phyloP scores from a whole-genome alignment of 2,113 vertebrate species.

The Stegostoma tigrinum region DNA sequence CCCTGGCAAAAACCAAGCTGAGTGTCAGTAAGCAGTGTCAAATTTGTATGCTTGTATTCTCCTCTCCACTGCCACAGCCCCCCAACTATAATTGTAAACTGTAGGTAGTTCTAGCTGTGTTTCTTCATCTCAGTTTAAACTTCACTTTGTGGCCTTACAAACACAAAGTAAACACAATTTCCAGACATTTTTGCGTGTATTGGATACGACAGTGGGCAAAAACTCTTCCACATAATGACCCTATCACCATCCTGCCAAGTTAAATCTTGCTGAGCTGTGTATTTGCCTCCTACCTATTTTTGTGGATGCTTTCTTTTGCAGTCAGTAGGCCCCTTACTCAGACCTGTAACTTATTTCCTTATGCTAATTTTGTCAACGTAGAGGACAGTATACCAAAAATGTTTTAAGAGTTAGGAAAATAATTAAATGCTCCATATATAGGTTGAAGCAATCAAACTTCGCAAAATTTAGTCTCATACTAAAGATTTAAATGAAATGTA shows the following conservation, averaged over 20 bases:
- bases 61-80: not conserved
- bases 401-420: not conserved
- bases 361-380: not conserved
- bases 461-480: not conserved
- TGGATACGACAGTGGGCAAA: not conserved
- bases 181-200: not conserved
- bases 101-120: not conserved
- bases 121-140: not conserved
- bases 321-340: not conserved
- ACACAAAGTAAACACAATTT: not conserved
- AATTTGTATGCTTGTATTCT: no score
- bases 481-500: not conserved
- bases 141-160: not conserved
- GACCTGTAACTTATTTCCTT: not conserved
- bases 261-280: not conserved
- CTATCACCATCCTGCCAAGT: not conserved
- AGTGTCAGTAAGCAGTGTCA: no score
- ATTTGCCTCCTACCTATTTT: not conserved
- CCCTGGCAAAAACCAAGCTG: no score
- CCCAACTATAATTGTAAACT: not conserved
- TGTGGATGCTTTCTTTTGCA: not conserved
- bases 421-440: not conserved
- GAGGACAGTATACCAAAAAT: not conserved
- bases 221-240: not conserved
- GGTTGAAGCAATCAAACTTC: not conserved